These are phyloP conservation scores for Malacosoma neustria DNA, from an alignment of 2,888 invertebrate species.

Conservation along the genomic window DNA sequence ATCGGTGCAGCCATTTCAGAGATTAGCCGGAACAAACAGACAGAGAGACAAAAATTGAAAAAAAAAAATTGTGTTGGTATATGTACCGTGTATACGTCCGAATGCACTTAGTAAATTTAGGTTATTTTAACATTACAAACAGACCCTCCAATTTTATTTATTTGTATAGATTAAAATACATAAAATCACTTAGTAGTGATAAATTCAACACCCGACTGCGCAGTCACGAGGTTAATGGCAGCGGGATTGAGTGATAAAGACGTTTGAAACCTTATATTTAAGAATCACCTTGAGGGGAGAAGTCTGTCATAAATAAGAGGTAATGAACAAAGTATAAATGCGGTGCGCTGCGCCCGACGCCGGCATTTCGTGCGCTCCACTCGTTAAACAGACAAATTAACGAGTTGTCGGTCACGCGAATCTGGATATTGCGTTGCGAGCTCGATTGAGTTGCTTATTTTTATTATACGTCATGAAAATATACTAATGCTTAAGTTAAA, in stretches of 20 bases:
- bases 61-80: no score
- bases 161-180: not conserved
- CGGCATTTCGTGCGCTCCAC: not conserved
- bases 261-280: not conserved
- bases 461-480: no score
- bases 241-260: not conserved
- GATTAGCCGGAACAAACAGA: no score
- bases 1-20: no score
- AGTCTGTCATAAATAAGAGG: not conserved
- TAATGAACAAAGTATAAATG: not conserved
- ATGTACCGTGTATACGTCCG: no score
- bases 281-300: not conserved
- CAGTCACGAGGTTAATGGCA: not conserved
- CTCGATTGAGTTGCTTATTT: not conserved
- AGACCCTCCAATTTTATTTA: not conserved
- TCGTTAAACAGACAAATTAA: not conserved
- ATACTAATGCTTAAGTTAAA: no score
- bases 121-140: no score
- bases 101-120: no score
- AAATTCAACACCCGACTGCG: not conserved
- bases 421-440: not conserved
- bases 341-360: not conserved
- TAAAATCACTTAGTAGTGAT: not conserved
- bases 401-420: not conserved
- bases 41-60: no score